Conservation (phyloP, 1,140 invertebrate genomes). For the Cydia strobilella region DNA sequence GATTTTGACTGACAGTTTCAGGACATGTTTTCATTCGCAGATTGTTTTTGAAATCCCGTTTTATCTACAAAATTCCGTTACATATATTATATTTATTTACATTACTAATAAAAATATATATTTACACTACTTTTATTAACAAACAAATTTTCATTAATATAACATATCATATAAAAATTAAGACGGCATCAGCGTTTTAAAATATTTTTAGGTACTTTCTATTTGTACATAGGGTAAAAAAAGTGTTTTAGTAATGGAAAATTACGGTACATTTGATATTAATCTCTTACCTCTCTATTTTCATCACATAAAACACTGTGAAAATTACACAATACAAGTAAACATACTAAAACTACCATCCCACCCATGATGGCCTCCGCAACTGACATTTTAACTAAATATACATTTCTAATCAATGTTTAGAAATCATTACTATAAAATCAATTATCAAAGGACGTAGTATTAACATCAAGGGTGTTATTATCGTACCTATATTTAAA, state of each 20-base stretch:
- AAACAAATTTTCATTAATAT: too few species aligned
- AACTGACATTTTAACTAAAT: conserved; percentile 47
- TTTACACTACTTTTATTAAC: too few species aligned
- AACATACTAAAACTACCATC: neutral
- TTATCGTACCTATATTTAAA: neutral
- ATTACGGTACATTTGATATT: too few species aligned
- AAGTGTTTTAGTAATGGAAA: too few species aligned
- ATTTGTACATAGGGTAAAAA: too few species aligned
- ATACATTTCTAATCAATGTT: conserved; percentile 35
- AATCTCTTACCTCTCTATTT: neutral
- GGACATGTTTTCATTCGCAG: neutral
- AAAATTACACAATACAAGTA: neutral
- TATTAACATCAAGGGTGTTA: neutral
- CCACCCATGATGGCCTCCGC: neutral
- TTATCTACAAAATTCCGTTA: neutral
- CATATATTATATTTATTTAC: neutral
- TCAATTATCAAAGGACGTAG: neutral
- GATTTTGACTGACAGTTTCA: neutral
- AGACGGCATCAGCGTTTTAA: too few species aligned
- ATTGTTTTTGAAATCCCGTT: neutral
- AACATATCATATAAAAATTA: too few species aligned
- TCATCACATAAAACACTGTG: neutral
- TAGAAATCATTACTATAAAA: neutral
- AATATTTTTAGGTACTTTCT: too few species aligned
- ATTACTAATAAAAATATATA: too few species aligned